Percentiles rank a stretch among this genome's conserved stretches.
These are phyloP conservation scores for Clitarchus hookeri DNA, from an alignment of 2,888 invertebrate species.

Conservation along the genomic window DNA sequence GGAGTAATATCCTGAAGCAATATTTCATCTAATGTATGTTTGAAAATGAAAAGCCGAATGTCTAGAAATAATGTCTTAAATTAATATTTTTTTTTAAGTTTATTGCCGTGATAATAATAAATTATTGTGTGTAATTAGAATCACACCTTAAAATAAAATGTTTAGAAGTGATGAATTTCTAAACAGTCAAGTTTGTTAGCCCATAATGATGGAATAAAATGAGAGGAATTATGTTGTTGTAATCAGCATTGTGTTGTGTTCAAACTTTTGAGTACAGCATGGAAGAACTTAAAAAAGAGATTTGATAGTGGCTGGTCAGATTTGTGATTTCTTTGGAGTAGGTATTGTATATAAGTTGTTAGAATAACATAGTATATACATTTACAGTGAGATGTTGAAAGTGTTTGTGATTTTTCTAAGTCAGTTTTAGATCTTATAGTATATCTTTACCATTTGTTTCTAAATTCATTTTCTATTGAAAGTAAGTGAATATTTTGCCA, in stretches of 20 bases:
- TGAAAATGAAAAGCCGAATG: too few species aligned
- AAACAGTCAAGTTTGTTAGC: too few species aligned
- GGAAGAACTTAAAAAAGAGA: neutral
- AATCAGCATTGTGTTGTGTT: neutral
- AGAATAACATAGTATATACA: neutral
- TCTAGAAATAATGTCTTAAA: neutral
- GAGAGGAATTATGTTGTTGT: neutral
- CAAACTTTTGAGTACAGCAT: neutral
- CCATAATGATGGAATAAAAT: too few species aligned
- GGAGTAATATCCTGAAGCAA: too few species aligned
- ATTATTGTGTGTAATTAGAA: neutral
- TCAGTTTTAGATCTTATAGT: neutral
- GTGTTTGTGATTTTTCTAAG: neutral
- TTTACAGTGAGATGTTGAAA: neutral
- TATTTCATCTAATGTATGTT: too few species aligned
- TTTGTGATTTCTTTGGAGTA: neutral
- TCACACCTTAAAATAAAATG: too few species aligned
- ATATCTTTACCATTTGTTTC: neutral
- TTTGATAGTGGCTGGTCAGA: neutral
- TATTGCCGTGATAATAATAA: neutral
- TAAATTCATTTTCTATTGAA: neutral
- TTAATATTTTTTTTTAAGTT: neutral
- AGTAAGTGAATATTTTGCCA: conserved; percentile 3
- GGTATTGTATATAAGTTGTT: neutral
- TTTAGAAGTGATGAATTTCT: too few species aligned